phyloP scores from a whole-genome alignment of 2,797 vertebrate genomes.

The Heterohyrax brucei region DNA sequence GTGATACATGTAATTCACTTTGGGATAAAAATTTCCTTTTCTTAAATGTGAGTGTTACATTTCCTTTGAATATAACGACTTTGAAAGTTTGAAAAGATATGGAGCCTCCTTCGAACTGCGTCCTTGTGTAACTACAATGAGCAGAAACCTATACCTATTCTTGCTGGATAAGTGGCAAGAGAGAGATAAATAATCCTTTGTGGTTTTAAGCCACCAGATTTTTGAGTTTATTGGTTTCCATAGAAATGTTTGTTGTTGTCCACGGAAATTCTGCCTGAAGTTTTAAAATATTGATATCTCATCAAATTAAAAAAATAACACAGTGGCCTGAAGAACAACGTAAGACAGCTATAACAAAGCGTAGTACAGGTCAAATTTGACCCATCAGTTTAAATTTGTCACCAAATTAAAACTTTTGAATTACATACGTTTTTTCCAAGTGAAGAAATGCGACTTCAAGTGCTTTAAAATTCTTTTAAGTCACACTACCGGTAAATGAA shows the following conservation, averaged over 20 bases:
- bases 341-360: neutral
- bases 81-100: neutral
- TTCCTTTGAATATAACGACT: neutral
- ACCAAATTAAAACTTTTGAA: too few relatives aligned
- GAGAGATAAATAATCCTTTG: too few relatives aligned
- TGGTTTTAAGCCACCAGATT: neutral
- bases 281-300: neutral
- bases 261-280: neutral
- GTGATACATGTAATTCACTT: neutral
- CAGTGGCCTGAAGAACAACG: neutral
- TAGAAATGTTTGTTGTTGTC: neutral
- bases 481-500: neutral
- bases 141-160: too few relatives aligned
- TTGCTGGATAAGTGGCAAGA: too few relatives aligned
- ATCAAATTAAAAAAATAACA: neutral
- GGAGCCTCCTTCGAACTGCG: neutral
- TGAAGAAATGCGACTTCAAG: neutral
- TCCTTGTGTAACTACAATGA: neutral
- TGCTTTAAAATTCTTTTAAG: neutral
- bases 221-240: neutral
- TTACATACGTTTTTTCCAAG: neutral
- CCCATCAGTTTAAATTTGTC: too few relatives aligned
- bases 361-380: too few relatives aligned
- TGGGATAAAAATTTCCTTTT: neutral
- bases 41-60: neutral